Conservation (phyloP, 2,888 invertebrate species). For the Chironomus tentans region DNA sequence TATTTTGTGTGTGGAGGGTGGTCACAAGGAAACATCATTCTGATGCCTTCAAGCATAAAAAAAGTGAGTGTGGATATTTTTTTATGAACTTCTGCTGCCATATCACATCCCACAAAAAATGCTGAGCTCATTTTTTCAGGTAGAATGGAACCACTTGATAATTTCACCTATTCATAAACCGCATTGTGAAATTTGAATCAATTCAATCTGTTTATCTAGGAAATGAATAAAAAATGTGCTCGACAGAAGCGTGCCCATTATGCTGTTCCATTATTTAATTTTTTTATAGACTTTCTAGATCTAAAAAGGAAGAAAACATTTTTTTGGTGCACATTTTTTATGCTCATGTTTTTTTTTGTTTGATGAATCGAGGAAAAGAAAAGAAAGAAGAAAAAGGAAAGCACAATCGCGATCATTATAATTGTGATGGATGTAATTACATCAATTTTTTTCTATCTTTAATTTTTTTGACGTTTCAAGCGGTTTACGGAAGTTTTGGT, state of each 20-base stretch:
- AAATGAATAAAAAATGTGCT: constrained; percentile 20
- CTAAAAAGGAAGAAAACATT: too few species aligned
- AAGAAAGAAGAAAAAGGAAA: not conserved
- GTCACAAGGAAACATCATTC: constrained; percentile 5
- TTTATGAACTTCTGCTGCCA: not conserved
- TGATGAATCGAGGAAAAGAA: too few species aligned
- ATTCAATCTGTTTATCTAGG: constrained; percentile 25
- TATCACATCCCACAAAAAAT: not conserved
- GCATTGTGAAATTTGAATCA: constrained; percentile 19
- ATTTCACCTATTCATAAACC: not conserved
- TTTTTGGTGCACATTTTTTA: not conserved
- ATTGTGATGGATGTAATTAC: not conserved
- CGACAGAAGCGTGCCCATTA: constrained; percentile 22
- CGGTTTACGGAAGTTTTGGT: not conserved
- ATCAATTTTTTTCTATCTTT: not conserved
- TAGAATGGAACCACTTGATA: constrained; percentile 11
- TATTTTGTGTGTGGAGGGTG: not conserved
- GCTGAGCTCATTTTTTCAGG: not conserved
- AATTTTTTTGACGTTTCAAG: not conserved
- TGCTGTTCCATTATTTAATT: not conserved
- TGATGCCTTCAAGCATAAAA: not conserved
- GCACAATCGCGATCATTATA: not conserved
- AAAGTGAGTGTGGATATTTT: not conserved
- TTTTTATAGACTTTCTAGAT: too few species aligned
- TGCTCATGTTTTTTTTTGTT: too few species aligned